Base-by-base conservation (phyloP, 1,140 invertebrate species). In the Drosophila ambigua region DNA sequence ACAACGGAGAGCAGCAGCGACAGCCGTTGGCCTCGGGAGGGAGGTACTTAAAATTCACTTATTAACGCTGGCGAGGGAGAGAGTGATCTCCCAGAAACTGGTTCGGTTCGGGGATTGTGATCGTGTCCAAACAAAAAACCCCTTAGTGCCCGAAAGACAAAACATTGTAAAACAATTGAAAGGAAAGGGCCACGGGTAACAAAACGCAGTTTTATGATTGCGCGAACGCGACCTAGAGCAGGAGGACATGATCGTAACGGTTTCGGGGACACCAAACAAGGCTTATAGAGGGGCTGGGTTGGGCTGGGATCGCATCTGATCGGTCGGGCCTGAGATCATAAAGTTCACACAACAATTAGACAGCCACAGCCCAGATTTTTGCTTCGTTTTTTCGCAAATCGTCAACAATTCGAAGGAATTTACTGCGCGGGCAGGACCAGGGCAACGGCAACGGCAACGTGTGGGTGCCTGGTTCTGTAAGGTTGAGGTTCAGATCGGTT, bases 261-360 rank as follows among this genome's bases (percentile, higher is more conserved):
- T 63, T 63, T 35, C 76, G 72, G 68, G 62, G 83, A 87, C 83
- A 88, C 50, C 53, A 83, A 87, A 82, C 64, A 87, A 53, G 68
- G 83, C 74, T 44, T 4, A 13, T 39, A 11, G 35, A 39, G 52
- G 54, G 66, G 62, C 15, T 51, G 45, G 46, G 23, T 35, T 49
- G 68, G 50, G 76, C 15, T 66, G 51, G 59, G 45, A 52, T 69
- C 67, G 51, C 49, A 28, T 69, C 66, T 35, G 50, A 57, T 46
- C 26, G 45, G 51, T 26, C 53, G 31, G 23, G 23, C 16, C 53
- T 41, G 28, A 4, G 63, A 49, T 55, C 76, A 83, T 88, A 88
- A 88, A 88, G 68, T 73, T 88, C 84, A 72, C 83, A 88, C 83
- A 46, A 64, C 72, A 77, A 89, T 88, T 88, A 83, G 60, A 51